phyloP scores from a whole-genome alignment of 2,797 vertebrate genomes.

The Myiotriccus ornatus region DNA sequence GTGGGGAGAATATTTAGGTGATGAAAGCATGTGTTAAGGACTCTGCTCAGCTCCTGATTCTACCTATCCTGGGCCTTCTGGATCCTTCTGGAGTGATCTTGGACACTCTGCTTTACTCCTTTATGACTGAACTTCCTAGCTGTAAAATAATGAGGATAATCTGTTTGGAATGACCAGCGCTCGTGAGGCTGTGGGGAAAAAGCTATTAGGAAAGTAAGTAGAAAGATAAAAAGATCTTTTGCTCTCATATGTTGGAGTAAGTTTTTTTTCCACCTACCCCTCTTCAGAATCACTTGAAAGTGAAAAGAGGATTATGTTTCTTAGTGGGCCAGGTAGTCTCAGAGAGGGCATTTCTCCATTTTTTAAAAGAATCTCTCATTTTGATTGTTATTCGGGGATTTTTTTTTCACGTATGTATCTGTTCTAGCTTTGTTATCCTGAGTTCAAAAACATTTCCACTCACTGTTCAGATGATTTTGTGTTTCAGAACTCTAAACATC shows the following conservation, averaged over 20 bases:
- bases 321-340: neutral
- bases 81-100: neutral
- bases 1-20: neutral
- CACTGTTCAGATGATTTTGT: neutral
- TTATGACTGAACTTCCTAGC: neutral
- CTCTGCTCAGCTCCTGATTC: neutral
- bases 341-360: neutral
- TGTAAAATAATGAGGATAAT: neutral
- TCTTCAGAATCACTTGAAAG: conserved; percentile 28
- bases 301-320: conserved; percentile 10
- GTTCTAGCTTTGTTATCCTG: neutral
- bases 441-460: neutral
- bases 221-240: conserved; percentile 20
- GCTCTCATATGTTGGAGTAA: neutral
- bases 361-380: neutral
- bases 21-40: neutral
- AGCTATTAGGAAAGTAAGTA: neutral
- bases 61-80: neutral
- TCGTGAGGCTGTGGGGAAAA: neutral
- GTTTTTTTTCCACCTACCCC: neutral
- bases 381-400: neutral
- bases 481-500: conserved; percentile 13
- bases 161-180: neutral
- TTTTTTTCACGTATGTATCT: neutral
- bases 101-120: neutral